Base-by-base conservation (phyloP, 2,888 invertebrate species). In the Serripes groenlandicus region DNA sequence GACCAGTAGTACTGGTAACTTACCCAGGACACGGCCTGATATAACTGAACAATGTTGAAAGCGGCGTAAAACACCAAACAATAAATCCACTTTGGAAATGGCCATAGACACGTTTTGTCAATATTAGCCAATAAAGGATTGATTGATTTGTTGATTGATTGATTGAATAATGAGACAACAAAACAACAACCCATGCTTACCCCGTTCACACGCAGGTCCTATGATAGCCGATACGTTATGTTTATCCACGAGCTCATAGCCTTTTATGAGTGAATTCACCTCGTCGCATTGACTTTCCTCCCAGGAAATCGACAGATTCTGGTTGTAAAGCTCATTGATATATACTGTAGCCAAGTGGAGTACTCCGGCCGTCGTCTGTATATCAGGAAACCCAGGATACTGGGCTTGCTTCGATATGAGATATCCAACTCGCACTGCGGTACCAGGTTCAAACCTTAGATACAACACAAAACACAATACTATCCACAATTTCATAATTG, bases 131-230 rank as follows among this genome's bases (percentile, higher is more conserved):
- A n/a, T n/a, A n/a, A n/a, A n/a, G n/a, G n/a, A n/a, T n/a, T n/a
- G n/a, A n/a, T n/a, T n/a, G n/a, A n/a, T n/a, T n/a, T n/a, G n/a
- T n/a, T n/a, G n/a, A n/a, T n/a, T n/a, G n/a, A n/a, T n/a, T n/a
- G n/a, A n/a, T n/a, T n/a, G n/a, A n/a, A n/a, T n/a, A n/a, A n/a
- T n/a, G n/a, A n/a, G n/a, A n/a, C n/a, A n/a, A n/a, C n/a, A n/a
- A n/a, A n/a, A n/a, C n/a, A n/a, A n/a, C n/a, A n/a, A n/a, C n/a
- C n/a, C n/a, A n/a, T n/a, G n/a, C n/a, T 78, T 78, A 90, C 90
- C 80, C 54, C 77, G 75, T 52, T 79, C 72, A 54, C 87, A 89
- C 4, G 87, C 85, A 2, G 90, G 90, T 26, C 90, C 90, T 28
- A 90, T 64, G 5, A 90, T 85, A 56, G 85, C 87, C 32, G 80